Evolutionary conservation across 2,797 vertebrate genomes (phyloP).

Genomic region (Poeciliopsis gracilis): DNA sequence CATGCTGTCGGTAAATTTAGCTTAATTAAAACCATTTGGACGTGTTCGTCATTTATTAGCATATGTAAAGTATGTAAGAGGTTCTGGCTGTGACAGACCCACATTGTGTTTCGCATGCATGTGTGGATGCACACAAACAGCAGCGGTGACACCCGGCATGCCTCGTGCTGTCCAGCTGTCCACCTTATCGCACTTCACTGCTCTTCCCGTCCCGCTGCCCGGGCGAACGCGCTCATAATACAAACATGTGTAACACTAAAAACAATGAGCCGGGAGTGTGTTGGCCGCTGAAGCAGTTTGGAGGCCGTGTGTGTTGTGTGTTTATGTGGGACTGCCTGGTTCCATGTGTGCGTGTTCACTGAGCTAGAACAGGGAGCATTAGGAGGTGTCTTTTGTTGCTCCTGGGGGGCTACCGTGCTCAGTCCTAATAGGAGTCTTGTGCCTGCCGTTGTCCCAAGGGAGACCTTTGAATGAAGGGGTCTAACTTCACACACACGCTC

Average conservation of each 20-base stretch:
- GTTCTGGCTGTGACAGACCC: constrained; percentile 38
- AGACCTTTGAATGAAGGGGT: constrained; percentile 84
- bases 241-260: constrained; percentile 53
- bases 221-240: constrained; percentile 43
- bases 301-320: constrained; percentile 56
- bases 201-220: constrained; percentile 59
- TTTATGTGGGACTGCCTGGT: constrained; percentile 67
- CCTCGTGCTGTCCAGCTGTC: constrained; percentile 82
- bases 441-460: constrained; percentile 84
- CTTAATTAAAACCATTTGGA: constrained; percentile 23
- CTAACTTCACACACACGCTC: constrained; percentile 78
- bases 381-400: constrained; percentile 84
- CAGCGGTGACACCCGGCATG: constrained; percentile 60
- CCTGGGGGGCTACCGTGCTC: constrained; percentile 81
- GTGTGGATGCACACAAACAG: constrained; percentile 71
- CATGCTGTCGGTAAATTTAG: background rate
- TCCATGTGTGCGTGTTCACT: constrained; percentile 71
- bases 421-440: constrained; percentile 87
- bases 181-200: constrained; percentile 77
- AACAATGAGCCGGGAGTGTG: constrained; percentile 56
- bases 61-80: constrained; percentile 18
- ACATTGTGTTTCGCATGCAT: constrained; percentile 52
- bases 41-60: constrained; percentile 5
- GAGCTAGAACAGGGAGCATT: constrained; percentile 81
- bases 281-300: constrained; percentile 57